A percentile compares a stretch with the other conserved stretches of the same genome.
phyloP scores from a whole-genome alignment of 2,797 vertebrate species.

The Halcyon chelicuti region DNA sequence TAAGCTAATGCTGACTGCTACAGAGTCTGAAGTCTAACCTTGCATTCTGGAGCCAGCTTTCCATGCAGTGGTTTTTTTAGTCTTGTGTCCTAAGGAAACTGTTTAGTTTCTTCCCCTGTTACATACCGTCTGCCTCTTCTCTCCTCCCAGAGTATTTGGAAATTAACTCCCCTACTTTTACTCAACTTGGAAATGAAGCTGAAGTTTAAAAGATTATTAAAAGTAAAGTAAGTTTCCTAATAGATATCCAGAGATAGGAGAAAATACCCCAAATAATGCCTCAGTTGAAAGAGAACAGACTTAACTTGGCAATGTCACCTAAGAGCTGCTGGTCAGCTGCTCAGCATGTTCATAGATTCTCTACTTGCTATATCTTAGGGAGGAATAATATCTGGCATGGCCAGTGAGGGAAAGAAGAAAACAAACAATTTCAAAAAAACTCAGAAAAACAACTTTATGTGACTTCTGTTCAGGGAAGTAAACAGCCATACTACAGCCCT shows the following conservation, averaged over 20 bases:
- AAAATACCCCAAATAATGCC: not conserved
- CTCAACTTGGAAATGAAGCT: not conserved
- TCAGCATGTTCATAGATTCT: not conserved
- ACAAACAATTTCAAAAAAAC: not conserved
- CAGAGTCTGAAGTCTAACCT: not conserved
- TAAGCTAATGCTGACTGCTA: not conserved
- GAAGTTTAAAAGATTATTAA: not conserved
- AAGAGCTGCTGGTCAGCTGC: not conserved
- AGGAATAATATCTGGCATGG: not conserved
- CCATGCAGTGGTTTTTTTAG: not conserved
- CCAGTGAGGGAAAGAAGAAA: not conserved
- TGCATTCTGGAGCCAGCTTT: not conserved
- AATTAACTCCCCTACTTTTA: not conserved
- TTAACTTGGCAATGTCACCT: accelerated
- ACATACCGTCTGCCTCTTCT: not conserved
- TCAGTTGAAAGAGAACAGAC: not conserved
- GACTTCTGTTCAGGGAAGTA: not conserved
- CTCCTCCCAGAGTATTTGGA: not conserved
- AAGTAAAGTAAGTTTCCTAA: not conserved
- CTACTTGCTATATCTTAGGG: not conserved
- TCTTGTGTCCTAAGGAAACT: not conserved
- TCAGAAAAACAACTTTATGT: not conserved
- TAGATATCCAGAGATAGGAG: not conserved
- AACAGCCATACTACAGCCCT: accelerated
- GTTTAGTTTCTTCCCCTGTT: not conserved